Evolutionary conservation across 2,888 invertebrate species (phyloP), one percentile per base, ranked within the genome.

Genomic region (Alloscopus bannaensis): DNA sequence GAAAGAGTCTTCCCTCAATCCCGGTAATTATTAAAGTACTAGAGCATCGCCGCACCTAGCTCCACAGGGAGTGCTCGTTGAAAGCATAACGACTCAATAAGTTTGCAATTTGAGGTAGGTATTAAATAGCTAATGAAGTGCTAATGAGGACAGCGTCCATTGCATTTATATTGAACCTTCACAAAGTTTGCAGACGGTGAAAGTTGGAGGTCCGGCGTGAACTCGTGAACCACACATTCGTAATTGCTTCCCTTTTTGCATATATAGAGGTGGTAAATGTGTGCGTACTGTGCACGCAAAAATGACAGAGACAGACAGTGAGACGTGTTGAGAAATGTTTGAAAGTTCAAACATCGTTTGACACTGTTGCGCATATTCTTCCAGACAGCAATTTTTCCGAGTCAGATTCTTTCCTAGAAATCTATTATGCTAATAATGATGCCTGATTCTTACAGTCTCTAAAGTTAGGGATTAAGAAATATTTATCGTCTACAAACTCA

Each of bases 61-160:
- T 24, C 20, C 52, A 22, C 2, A 24, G 24, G 22, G 20, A 52
- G 4, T 52, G 24, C 13, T 6, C 4, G 57, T 57, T 57, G 57
- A 57, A 57, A 28, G 2, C 3, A 29, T 28, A 64, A 45, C 26
- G 28, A 26, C 40, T 40, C 11, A 18, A 62, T 62, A 24, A 36
- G 8, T 20, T 24, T 3, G 36, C 45, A 6, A 64, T 42, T n/a
- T 22, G 26, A 26, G 28, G 42, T 28, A 22, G 22, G 31, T 50
- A 52, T 66, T 20, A 52, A 50, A 66, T 66, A 50, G 31, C 18
- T 29, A 66, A 66, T 66, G 52, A 52, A 50, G 31, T 66, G 66
- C 52, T 50, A 66, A 66, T 66, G 50, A 66, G 65, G 16, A 29
- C 11, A 28, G 36, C 18, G 28, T n/a, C 26, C 45, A 16, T 16